A percentile compares a stretch with the other conserved stretches of the same genome.
These are phyloP conservation scores for Pangasianodon hypophthalmus DNA, from an alignment of 2,113 vertebrate genomes.

Conservation along the genomic window DNA sequence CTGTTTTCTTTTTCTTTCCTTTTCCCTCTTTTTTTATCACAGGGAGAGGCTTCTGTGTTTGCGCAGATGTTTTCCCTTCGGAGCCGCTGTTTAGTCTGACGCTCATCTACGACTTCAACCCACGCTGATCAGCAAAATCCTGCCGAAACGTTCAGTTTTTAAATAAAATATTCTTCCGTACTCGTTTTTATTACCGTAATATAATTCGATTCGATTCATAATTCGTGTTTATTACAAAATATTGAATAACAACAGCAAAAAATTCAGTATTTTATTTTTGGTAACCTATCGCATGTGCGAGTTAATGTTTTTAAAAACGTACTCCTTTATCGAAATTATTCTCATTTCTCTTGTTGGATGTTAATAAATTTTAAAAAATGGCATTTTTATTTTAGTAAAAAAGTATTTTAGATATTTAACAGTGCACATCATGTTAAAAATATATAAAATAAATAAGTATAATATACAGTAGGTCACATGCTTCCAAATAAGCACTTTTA, in stretches of 20 bases:
- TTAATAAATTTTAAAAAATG: not conserved
- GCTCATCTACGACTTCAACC: constrained; percentile 33
- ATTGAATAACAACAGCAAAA: not conserved
- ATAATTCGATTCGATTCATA: not conserved
- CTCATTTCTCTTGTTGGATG: no score
- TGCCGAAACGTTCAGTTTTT: not conserved
- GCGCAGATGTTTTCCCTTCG: constrained; percentile 71
- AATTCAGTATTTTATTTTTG: not conserved
- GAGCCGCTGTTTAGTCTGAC: constrained; percentile 64
- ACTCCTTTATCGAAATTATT: no score
- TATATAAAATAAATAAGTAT: not conserved
- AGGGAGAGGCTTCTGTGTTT: constrained; percentile 34
- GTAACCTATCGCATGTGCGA: no score
- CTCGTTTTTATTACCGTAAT: not conserved
- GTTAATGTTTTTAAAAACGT: no score
- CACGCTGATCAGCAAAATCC: not conserved
- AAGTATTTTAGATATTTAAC: not conserved
- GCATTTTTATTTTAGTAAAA: not conserved
- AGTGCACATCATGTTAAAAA: not conserved
- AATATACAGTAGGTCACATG: not conserved
- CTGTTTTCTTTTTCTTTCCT: constrained; percentile 21
- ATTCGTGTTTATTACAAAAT: no score
- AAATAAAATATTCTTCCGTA: not conserved
- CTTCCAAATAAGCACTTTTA: not conserved
- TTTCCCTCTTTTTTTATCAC: not conserved